Base-by-base conservation (phyloP, 2,797 vertebrate genomes). In the Sebastes matsubarae region DNA sequence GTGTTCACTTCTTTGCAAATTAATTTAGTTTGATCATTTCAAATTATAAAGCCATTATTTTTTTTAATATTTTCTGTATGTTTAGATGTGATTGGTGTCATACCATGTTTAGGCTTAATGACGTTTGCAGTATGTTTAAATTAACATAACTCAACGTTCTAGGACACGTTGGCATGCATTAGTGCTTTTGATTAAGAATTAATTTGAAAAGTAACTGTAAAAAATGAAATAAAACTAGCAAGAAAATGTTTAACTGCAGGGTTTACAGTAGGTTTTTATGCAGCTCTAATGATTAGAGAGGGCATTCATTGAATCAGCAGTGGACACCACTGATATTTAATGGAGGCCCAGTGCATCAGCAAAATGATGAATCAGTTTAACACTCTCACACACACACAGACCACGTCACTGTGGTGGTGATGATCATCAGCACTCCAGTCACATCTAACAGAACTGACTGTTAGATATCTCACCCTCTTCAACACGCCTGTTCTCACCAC, bases 361-460 rank as follows among this genome's bases (percentile, higher is more conserved):
- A 73, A 82, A 80, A 68, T 32, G 67, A 89, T 89, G 81, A 90
- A 74, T 85, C 74, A 86, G 79, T 76, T 52, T 61, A 61, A 59
- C 57, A 72, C 57, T 63, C 66, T 58, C 58, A 24, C 42, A 71
- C 77, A 69, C 55, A 36, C 77, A 70, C 4, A 75, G 32, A 72
- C 82, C 72, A 55, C 27, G 22, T 87, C 83, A 85, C 63, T 63
- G 81, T 78, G 82, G 80, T 80, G 82, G 65, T 72, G 72, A 81
- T 72, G 83, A 84, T 80, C 88, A 90, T 84, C 85, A 79, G 77
- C 83, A 88, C 85, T 77, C 79, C 58, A 72, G 85, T 90, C 89
- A 87, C 83, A 94, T 88, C 67, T 20, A 89, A 79, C 68, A 83
- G 81, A 89, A 65, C 57, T 88, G 87, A 88, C 86, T 87, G 90